Percentiles rank a stretch among this genome's conserved stretches.
These are phyloP conservation scores for Solenodon paradoxus DNA, from an alignment of 2,113 vertebrate genomes.

Conservation along the genomic window DNA sequence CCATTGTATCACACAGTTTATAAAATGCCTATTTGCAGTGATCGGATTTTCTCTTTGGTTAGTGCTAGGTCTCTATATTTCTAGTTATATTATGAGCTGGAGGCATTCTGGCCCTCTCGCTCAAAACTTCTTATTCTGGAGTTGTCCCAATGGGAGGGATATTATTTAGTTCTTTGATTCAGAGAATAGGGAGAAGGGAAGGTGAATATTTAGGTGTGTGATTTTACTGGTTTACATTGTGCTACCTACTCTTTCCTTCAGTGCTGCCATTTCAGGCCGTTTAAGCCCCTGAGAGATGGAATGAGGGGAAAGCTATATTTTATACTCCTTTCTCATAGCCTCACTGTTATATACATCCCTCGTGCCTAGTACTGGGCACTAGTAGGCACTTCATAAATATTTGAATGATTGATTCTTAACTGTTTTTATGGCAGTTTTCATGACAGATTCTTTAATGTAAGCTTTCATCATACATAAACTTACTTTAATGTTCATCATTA, in stretches of 20 bases:
- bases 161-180: background rate
- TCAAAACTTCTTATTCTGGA: background rate
- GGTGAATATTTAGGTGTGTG: background rate
- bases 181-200: rapidly evolving
- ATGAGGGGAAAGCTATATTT: background rate
- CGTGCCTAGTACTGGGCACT: background rate
- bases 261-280: background rate
- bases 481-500: background rate
- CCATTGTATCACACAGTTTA: background rate
- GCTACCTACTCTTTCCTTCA: rapidly evolving
- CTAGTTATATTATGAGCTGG: background rate
- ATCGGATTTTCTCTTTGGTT: background rate
- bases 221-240: background rate
- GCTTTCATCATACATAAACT: background rate
- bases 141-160: background rate
- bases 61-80: background rate
- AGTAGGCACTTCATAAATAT: background rate
- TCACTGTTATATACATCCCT: background rate
- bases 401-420: background rate
- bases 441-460: background rate
- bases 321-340: background rate
- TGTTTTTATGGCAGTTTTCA: background rate
- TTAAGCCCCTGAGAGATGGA: background rate
- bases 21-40: background rate
- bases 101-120: background rate